Evolutionary conservation across 2,113 vertebrate genomes (phyloP).

Genomic region (Nicator chloris): DNA sequence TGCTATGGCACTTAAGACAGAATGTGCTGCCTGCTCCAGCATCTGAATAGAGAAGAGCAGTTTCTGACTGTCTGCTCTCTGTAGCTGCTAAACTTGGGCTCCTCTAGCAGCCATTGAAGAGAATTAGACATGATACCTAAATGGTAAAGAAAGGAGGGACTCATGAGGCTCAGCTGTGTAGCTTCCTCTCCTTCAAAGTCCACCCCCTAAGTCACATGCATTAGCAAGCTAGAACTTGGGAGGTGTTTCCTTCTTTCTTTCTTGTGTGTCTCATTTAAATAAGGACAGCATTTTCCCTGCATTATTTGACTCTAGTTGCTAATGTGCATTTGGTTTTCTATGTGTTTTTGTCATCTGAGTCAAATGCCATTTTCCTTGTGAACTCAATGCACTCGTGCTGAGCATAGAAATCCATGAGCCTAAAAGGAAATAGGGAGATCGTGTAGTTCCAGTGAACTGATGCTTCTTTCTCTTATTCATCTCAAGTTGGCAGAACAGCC

Average conservation of each 20-base stretch:
- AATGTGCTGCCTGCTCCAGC: neutral
- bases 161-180: neutral
- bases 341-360: neutral
- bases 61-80: neutral
- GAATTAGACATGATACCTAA: neutral
- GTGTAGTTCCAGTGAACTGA: neutral
- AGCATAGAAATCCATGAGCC: neutral
- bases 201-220: neutral
- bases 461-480: neutral
- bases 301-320: neutral
- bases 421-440: neutral
- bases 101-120: neutral
- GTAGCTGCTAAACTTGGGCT: neutral
- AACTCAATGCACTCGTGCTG: neutral
- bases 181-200: neutral
- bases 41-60: neutral
- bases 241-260: neutral
- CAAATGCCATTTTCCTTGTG: neutral
- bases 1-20: neutral
- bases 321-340: neutral
- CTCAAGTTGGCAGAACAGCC: conserved; percentile 19
- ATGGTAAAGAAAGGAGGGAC: neutral
- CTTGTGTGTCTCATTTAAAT: neutral
- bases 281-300: neutral
- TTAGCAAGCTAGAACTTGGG: neutral